Base-by-base conservation (phyloP, 37 sponge, comb jelly and placozoan genomes). In the Spongilla lacustris region DNA sequence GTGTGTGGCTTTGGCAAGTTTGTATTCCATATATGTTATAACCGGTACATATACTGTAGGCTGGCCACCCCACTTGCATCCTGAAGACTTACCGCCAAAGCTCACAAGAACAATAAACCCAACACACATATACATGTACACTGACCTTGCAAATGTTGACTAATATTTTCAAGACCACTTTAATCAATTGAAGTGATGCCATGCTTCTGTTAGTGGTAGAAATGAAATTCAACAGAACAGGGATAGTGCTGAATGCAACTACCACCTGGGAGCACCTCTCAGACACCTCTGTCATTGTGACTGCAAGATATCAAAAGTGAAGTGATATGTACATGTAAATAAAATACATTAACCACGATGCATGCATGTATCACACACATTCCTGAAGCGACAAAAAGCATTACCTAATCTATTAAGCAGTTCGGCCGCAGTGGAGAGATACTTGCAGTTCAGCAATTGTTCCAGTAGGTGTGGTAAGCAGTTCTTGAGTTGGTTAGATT, bases 371-470 rank as follows among this genome's bases (percentile, higher is more conserved):
- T n/a, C n/a, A n/a, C n/a, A n/a, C n/a, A n/a, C n/a, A n/a, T n/a
- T n/a, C n/a, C n/a, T n/a, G n/a, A n/a, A n/a, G n/a, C n/a, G n/a
- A n/a, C n/a, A n/a, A n/a, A n/a, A n/a, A n/a, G n/a, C n/a, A n/a
- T n/a, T 32, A 88, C 93, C 93, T 66, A 92, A 68, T 27, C 76
- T 83, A 11, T 76, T 35, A 2, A 92, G 86, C 1, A 85, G 68
- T 32, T 85, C 73, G 22, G 79, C 83, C 66, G 80, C 82, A 22
- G 84, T 89, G 25, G 93, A 89, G 74, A 92, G 82, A 46, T 92
- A 92, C 58, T 77, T 80, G 67, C 85, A 69, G 38, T 73, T 76
- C 50, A 84, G 33, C 0, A 92, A 86, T 30, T 36, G 76, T 17
- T 83, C 79, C 11, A 92, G 71, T 9, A 92, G 66, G 35, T 17